Evolutionary conservation across 2,797 vertebrate genomes (phyloP).

Genomic region (Orientallactaga sibirica): DNA sequence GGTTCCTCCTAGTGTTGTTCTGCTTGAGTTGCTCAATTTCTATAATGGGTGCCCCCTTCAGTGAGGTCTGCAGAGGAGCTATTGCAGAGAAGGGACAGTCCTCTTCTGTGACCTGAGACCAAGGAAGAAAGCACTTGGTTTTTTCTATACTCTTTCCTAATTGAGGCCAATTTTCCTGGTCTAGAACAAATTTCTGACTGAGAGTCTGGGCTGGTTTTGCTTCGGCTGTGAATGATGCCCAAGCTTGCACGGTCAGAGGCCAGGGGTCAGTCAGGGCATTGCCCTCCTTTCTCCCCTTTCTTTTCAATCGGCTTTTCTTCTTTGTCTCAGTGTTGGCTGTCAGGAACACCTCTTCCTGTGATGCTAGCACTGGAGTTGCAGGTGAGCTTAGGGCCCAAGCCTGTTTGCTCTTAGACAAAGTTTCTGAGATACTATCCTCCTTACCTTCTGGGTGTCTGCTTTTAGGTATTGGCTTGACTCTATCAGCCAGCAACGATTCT

Average conservation of each 20-base stretch:
- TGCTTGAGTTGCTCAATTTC: neutral
- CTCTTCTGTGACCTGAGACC: neutral
- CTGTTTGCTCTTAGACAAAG: neutral
- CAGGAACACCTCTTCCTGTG: neutral
- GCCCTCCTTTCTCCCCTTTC: neutral
- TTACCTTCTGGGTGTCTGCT: neutral
- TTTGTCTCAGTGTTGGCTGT: neutral
- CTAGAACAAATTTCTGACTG: neutral
- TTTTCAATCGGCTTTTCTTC: neutral
- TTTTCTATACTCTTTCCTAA: neutral
- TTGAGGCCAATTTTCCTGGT: neutral
- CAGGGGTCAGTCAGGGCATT: neutral
- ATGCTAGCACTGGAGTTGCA: neutral
- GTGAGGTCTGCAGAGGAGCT: neutral
- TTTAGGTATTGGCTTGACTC: neutral
- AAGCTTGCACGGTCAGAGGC: constrained; percentile 31
- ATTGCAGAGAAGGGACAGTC: neutral
- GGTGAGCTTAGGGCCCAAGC: neutral
- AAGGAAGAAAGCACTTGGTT: neutral
- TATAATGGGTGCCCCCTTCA: neutral
- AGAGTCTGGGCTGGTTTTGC: neutral
- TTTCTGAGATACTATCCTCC: neutral
- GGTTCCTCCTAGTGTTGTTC: neutral
- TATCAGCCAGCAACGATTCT: neutral
- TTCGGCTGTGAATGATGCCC: neutral